These are phyloP conservation scores for Homalodisca vitripennis DNA, from an alignment of 1,140 invertebrate genomes.

Conservation along the genomic window DNA sequence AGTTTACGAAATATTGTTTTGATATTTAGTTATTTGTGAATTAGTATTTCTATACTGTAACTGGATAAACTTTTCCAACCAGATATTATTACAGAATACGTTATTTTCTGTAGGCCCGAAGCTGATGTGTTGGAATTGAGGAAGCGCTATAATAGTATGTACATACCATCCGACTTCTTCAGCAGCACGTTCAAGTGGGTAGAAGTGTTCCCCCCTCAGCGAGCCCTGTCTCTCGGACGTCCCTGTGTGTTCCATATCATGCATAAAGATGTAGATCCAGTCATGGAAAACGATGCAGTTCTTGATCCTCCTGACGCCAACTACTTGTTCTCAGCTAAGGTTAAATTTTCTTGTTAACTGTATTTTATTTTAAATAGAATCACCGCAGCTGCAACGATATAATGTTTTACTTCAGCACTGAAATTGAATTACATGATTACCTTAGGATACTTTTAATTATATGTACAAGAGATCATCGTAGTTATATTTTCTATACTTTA, in stretches of 20 bases:
- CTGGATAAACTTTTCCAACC: no score
- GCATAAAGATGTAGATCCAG: constrained; percentile 73
- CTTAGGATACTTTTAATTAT: no score
- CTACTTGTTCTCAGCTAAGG: constrained; percentile 91
- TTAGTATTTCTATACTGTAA: no score
- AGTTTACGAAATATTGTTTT: no score
- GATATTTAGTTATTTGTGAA: constrained; percentile 1
- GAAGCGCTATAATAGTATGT: constrained; percentile 84
- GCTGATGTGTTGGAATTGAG: constrained; percentile 80
- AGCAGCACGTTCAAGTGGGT: constrained; percentile 81
- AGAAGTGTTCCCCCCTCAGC: constrained; percentile 82
- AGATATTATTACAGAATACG: no score
- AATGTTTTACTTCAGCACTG: no score
- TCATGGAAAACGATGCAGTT: constrained; percentile 63
- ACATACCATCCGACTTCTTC: constrained; percentile 95
- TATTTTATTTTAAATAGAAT: no score
- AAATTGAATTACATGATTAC: no score
- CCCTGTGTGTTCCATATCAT: constrained; percentile 87
- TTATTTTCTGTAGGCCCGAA: constrained; percentile 74
- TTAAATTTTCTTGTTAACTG: constrained; percentile 52
- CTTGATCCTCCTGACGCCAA: constrained; percentile 89
- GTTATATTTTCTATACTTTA: no score
- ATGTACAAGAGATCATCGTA: no score
- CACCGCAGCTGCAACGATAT: no score
- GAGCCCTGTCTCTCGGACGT: constrained; percentile 79